phyloP scores from a whole-genome alignment of 2,113 vertebrate species.

The Tyto alba region DNA sequence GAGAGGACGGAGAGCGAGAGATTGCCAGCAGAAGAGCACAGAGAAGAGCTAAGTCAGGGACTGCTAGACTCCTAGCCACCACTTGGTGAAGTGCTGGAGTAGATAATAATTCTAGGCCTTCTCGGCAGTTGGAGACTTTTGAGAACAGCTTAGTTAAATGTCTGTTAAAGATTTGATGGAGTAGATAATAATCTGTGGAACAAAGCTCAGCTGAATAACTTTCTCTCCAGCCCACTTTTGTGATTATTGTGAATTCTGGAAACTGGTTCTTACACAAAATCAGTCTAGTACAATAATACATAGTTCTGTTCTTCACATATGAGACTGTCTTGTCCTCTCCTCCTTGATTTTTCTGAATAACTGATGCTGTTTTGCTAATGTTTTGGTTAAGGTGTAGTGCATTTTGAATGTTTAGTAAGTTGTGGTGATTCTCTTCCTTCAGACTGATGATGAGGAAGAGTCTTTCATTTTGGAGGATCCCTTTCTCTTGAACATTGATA shows the following conservation, averaged over 20 bases:
- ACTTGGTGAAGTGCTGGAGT: background rate
- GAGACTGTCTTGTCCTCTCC: background rate
- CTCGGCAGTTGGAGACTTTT: background rate
- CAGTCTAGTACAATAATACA: background rate
- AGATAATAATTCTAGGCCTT: background rate
- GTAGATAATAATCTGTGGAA: background rate
- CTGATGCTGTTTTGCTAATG: background rate
- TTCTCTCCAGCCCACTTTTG: background rate
- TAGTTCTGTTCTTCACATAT: background rate
- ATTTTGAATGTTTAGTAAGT: background rate
- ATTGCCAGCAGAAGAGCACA: background rate
- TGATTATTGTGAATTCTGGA: background rate
- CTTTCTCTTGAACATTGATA: slow-evolving; percentile 86
- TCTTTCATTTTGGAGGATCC: slow-evolving; percentile 93
- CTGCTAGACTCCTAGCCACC: background rate
- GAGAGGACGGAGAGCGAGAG: background rate
- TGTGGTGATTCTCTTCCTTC: slow-evolving; percentile 12
- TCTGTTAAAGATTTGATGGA: background rate
- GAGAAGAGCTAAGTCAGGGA: background rate
- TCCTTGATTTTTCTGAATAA: background rate
- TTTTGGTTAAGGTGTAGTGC: background rate
- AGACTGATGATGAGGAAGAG: slow-evolving; percentile 96
- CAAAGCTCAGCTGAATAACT: background rate
- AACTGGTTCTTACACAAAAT: background rate
- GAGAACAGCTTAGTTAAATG: background rate